phyloP scores from a whole-genome alignment of 2,888 invertebrate genomes.

The Drosophila bunnanda region DNA sequence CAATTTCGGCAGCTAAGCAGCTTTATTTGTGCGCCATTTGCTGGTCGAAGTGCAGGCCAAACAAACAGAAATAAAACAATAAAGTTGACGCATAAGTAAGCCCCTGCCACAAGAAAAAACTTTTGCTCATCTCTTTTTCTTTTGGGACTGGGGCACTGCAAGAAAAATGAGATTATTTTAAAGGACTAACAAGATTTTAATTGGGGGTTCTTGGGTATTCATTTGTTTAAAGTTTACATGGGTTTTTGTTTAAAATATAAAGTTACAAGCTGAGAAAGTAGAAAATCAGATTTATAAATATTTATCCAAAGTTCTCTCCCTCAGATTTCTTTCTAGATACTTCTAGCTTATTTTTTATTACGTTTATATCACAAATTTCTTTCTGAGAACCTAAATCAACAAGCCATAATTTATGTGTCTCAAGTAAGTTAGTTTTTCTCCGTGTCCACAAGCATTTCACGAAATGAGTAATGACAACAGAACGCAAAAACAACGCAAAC shows the following conservation, averaged over 20 bases:
- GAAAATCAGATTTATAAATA: background rate
- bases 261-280: background rate
- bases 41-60: constrained; percentile 61
- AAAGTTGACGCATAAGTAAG: constrained; percentile 26
- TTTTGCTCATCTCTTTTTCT: constrained; percentile 16
- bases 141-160: background rate
- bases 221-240: background rate
- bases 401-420: background rate
- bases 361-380: background rate
- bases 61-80: constrained; percentile 60
- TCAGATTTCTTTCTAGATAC: background rate
- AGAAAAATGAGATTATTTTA: background rate
- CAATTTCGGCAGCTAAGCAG: constrained; percentile 49
- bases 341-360: background rate
- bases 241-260: background rate
- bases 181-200: too few relatives aligned
- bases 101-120: constrained; percentile 14
- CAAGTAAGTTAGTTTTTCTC: constrained; percentile 1
- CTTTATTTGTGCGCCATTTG: constrained; percentile 36
- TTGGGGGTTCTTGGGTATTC: accelerated
- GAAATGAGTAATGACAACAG: constrained; percentile 73
- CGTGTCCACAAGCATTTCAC: constrained; percentile 47
- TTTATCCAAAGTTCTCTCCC: background rate
- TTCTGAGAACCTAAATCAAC: background rate
- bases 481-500: constrained; percentile 50